Base-by-base conservation (phyloP, 2,888 invertebrate species). In the Agonum fuliginosum region DNA sequence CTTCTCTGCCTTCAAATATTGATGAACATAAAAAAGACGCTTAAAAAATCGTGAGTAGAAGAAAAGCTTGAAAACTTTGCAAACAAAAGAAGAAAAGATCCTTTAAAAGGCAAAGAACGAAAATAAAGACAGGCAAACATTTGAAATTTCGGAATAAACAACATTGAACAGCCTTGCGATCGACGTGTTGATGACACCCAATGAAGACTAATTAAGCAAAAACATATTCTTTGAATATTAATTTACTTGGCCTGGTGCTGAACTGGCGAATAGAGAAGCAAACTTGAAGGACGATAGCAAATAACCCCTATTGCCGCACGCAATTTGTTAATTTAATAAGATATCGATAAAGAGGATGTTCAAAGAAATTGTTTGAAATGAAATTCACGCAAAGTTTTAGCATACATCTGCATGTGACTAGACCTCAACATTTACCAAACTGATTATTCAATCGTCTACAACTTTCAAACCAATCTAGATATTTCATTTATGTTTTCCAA, bases 341-440 rank as follows among this genome's bases (percentile, higher is more conserved):
- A 30, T 62, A 62, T 17, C 62, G 30, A 62, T 62, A 62, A 62
- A 62, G 24, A 27, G 24, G 34, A 62, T 22, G 30, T 30, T 34
- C 62, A 62, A 62, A 62, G 62, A 62, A 30, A 30, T 30, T 62
- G 34, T 62, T 62, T 62, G 62, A 17, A 62, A 62, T 62, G 12
- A 62, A 62, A 14, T 12, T 62, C 27, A 27, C 12, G 24, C 27
- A 30, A 62, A 62, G 30, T 62, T 62, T 62, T 17, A 4, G 19
- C 12, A 62, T 12, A 62, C 5, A 17, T 62, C 62, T 62, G 62
- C 62, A 34, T 62, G 34, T 62, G 62, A 62, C 14, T 62, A 30
- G 62, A 17, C 1, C 14, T 34, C 46, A 46, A 46, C 14, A 3
- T 46, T 4, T 17, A 14, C 48, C 14, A 48, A n/a, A n/a, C 30